Percentiles rank a stretch among this genome's conserved stretches.
phyloP scores from a whole-genome alignment of 2,888 invertebrate species.

The Drosophila acutilabella region DNA sequence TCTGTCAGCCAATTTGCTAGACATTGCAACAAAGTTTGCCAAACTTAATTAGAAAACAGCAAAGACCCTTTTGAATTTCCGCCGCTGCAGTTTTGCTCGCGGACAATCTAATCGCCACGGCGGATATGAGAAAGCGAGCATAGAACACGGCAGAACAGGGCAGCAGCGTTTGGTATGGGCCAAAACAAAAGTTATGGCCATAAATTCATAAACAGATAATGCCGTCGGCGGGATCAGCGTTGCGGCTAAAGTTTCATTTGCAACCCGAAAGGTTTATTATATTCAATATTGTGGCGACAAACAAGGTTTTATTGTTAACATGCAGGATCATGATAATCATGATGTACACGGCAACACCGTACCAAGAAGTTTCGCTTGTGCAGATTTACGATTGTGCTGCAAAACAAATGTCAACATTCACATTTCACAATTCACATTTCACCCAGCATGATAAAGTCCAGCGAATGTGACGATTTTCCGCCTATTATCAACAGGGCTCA shows the following conservation, averaged over 20 bases:
- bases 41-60: conserved; percentile 65
- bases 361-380: conserved; percentile 36
- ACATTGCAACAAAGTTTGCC: conserved; percentile 54
- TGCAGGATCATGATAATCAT: conserved; percentile 16
- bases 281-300: conserved; percentile 40
- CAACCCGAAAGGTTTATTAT: conserved; percentile 51
- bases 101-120: conserved; percentile 66
- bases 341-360: conserved; percentile 20
- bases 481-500: conserved; percentile 65
- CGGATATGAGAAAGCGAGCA: conserved; percentile 81
- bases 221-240: conserved; percentile 8
- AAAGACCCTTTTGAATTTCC: conserved; percentile 67
- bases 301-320: conserved; percentile 56
- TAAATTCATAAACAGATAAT: conserved; percentile 75
- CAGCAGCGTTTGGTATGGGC: not conserved
- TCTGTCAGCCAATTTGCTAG: conserved; percentile 23
- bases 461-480: conserved; percentile 75
- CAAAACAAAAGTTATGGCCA: conserved; percentile 54
- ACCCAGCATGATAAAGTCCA: conserved; percentile 57
- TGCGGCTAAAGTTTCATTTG: conserved; percentile 68
- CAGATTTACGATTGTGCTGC: conserved; percentile 68
- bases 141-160: not conserved
- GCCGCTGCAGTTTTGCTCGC: conserved; percentile 66
- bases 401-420: conserved; percentile 24
- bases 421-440: not conserved